Evolutionary conservation across 64 coral and sea anemone genomes (phyloP), one percentile per base, ranked within the genome.

Genomic region (Astreopora myriophthalma): DNA sequence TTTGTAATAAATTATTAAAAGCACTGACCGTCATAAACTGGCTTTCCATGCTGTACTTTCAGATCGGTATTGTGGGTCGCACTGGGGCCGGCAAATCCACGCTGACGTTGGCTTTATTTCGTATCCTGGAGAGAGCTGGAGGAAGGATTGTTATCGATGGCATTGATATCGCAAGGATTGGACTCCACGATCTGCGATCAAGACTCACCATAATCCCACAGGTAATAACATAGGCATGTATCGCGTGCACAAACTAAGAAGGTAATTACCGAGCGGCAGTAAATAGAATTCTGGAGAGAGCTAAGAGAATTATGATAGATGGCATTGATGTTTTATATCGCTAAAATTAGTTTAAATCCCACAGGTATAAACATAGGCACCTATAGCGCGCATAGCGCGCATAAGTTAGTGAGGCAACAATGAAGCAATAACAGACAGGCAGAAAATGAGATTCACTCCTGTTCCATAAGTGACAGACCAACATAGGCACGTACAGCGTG

Each of bases 321-420:
- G 87, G 38, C 48, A 64, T 94, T 23, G 76, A n/a, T n/a, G n/a
- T n/a, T n/a, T n/a, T n/a, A 94, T 52, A 94, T 94, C 68, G 71
- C 92, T 25, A 84, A 88, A 40, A 89, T 94, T 77, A 86, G 92
- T 1, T 69, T 94, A 17, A 86, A 94, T 94, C 44, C 92, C 92
- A 16, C 92, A 94, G 85, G 92, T 89, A 81, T 46, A 36, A 31
- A 48, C 49, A 57, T 30, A 19, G 55, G 55, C 55, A 60, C 55
- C n/a, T n/a, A n/a, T n/a, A n/a, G n/a, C n/a, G n/a, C n/a, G 55
- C 20, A 17, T 60, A 60, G 55, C 55, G 16, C 20, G 55, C 55
- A 60, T 17, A 60, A 20, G 16, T 17, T 60, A 60, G 55, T 60
- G 19, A 60, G 55, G 3, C 19, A 60, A 17, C 20, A 20, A 60